phyloP scores from a whole-genome alignment of 2,113 vertebrate genomes.

The Neodon shergylaensis region DNA sequence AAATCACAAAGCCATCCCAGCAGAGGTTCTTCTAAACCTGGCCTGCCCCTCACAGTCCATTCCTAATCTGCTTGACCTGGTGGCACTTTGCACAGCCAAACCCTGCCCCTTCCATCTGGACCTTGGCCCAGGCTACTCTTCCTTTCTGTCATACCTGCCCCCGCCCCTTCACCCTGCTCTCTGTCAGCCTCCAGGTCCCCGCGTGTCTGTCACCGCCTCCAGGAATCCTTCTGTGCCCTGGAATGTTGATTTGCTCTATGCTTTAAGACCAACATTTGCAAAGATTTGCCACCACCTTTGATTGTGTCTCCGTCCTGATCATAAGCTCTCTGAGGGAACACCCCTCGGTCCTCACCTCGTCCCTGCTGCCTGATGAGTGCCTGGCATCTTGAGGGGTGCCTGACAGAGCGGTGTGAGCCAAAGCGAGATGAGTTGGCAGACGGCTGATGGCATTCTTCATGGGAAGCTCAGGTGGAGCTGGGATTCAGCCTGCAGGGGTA shows the following conservation, averaged over 20 bases:
- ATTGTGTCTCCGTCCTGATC: not conserved
- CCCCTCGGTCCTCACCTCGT: not conserved
- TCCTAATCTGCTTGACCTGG: not conserved
- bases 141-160: not conserved
- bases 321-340: conserved; percentile 6
- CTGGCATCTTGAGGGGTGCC: not conserved
- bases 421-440: not conserved
- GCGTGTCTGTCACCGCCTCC: not conserved
- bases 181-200: not conserved
- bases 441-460: not conserved
- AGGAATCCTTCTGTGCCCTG: conserved; percentile 7
- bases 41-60: not conserved
- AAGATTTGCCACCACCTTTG: not conserved
- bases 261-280: not conserved
- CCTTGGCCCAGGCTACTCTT: not conserved
- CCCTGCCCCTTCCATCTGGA: not conserved
- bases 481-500: not conserved
- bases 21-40: conserved; percentile 26
- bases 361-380: not conserved
- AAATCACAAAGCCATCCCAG: conserved; percentile 24
- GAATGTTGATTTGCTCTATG: not conserved
- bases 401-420: not conserved
- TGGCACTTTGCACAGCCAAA: not conserved
- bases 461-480: not conserved
- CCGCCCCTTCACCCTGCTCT: not conserved